Evolutionary conservation across 2,888 invertebrate genomes (phyloP).

Genomic region (Fragum sueziense): DNA sequence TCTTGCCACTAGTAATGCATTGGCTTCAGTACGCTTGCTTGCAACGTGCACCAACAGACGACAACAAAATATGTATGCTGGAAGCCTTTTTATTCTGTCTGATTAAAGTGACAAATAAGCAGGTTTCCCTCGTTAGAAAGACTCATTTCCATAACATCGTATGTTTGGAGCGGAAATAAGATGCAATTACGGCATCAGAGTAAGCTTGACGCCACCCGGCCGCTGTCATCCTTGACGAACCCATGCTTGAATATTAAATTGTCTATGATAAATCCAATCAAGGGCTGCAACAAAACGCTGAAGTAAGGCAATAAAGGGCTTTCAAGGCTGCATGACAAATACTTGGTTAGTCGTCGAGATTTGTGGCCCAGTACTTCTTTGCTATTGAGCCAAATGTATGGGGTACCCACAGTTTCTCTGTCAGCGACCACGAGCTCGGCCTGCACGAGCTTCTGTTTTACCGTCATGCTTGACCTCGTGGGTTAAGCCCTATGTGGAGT

Average conservation of each 20-base stretch:
- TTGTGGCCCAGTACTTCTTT: not conserved
- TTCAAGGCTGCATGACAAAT: slow-evolving; percentile 8
- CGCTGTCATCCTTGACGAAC: not conserved
- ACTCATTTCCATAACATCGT: slow-evolving; percentile 7
- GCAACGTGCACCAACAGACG: no score
- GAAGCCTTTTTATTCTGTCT: not conserved
- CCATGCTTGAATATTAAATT: slow-evolving; percentile 18
- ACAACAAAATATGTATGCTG: not conserved
- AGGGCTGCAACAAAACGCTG: not conserved
- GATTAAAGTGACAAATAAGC: not conserved
- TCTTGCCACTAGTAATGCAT: no score
- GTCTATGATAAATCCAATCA: slow-evolving; percentile 22
- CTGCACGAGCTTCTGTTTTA: not conserved
- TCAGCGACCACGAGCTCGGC: not conserved
- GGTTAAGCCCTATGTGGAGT: slow-evolving; percentile 26
- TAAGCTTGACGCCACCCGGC: slow-evolving; percentile 1
- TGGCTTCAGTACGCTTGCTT: no score
- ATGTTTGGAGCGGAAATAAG: slow-evolving; percentile 16
- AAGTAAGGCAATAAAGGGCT: slow-evolving; percentile 9
- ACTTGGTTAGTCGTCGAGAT: not conserved
- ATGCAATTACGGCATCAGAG: slow-evolving; percentile 1
- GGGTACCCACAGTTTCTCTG: slow-evolving; percentile 18
- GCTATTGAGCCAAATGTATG: slow-evolving; percentile 12
- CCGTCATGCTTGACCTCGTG: slow-evolving; percentile 25
- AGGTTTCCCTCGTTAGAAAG: slow-evolving; percentile 10